Evolutionary conservation across 2,797 vertebrate genomes (phyloP), one percentile per base, ranked within the genome.

Genomic region (Mus minutoides): DNA sequence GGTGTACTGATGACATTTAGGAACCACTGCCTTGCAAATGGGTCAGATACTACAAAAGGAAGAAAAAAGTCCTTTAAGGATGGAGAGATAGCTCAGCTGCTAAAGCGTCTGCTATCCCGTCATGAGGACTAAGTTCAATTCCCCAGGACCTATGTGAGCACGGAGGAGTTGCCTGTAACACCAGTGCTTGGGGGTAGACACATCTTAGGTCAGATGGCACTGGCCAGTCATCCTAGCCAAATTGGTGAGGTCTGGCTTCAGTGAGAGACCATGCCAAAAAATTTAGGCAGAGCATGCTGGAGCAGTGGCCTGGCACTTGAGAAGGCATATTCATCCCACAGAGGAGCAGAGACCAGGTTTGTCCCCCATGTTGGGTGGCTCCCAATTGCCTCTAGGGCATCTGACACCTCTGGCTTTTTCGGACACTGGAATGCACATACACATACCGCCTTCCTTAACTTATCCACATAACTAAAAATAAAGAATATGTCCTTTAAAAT

Each of bases 1-100:
- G 49, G 80, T 90, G 0, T n/a, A 82, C 24, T 64, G 37, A 0
- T 94, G 79, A 91, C 91, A 95, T 91, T 88, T 83, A 91, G 93
- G 43, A 93, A 80, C 4, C 40, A 22, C 49, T 87, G 71, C 78
- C 90, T 95, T 87, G 88, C 29, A 90, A 92, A 87, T 16, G 76
- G 93, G 86, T 37, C 88, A 62, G 84, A 88, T 69, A n/a, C 87
- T 54, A 91, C 16, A 56, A 40, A 73, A 85, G 90, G 52, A n/a
- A 3, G 54, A 73, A 40, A n/a, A 71, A 73, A 40, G 54, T 24
- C 34, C 46, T 40, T 22, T 34, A 78, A 37, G 52, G 85, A 40
- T 31, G 8, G 52, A 22, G 67, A 21, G n/a, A 31, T 43, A 10
- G 54, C 24, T 56, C 67, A 40, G 67, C 56, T 88, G n/a, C n/a